Evolutionary conservation across 2,888 invertebrate species (phyloP).

Genomic region (Idaea dimidiata): DNA sequence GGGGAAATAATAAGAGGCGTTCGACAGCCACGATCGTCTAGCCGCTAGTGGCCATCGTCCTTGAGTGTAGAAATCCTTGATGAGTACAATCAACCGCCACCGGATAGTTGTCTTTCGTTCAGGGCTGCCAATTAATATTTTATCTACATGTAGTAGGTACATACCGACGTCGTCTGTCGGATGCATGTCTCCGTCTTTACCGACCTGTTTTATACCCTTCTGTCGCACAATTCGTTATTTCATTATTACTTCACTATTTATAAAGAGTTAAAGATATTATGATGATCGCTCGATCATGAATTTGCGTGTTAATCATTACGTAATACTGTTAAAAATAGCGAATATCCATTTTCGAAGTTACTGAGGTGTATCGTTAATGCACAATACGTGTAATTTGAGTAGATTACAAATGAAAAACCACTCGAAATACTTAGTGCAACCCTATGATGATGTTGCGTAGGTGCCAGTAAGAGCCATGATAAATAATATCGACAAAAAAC

Average conservation of each 20-base stretch:
- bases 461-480: slow-evolving; percentile 47
- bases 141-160: slow-evolving; percentile 42
- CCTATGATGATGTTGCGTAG: slow-evolving; percentile 59
- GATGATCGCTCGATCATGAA: slow-evolving; percentile 1
- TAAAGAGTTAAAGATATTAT: no score
- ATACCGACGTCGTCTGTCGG: slow-evolving; percentile 25
- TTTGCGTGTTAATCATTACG: neutral
- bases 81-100: slow-evolving; percentile 81
- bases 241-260: slow-evolving; percentile 30
- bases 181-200: slow-evolving; percentile 20
- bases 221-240: slow-evolving; percentile 38
- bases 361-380: neutral
- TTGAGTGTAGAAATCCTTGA: slow-evolving; percentile 80
- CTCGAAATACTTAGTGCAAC: slow-evolving; percentile 32
- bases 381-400: neutral
- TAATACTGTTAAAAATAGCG: neutral
- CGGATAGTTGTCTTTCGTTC: slow-evolving; percentile 65
- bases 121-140: slow-evolving; percentile 72
- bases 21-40: slow-evolving; percentile 70
- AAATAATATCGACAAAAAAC: slow-evolving; percentile 60
- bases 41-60: slow-evolving; percentile 73
- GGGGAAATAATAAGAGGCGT: slow-evolving; percentile 75
- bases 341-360: neutral
- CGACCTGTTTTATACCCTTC: slow-evolving; percentile 39
- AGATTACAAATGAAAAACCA: neutral